A percentile compares a stretch with the other conserved stretches of the same genome.
Evolutionary conservation across 2,113 vertebrate genomes (phyloP).

Genomic region (Anoura caudifer): DNA sequence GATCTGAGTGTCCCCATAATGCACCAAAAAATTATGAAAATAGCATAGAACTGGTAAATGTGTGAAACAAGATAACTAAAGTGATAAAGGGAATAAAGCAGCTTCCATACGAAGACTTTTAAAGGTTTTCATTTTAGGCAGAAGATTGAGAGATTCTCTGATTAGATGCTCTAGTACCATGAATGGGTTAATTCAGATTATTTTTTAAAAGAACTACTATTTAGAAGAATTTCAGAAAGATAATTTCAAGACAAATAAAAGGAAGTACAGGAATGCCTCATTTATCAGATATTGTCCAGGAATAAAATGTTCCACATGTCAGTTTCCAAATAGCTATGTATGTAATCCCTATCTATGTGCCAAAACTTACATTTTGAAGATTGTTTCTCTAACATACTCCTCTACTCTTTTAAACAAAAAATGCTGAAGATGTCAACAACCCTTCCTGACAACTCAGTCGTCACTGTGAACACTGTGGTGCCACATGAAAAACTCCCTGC

Average conservation of each 20-base stretch:
- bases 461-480: not conserved
- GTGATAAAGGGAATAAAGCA: not conserved
- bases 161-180: not conserved
- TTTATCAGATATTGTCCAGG: not conserved
- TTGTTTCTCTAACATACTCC: not conserved
- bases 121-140: not conserved
- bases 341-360: not conserved
- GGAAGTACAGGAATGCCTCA: not conserved
- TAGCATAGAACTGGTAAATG: not conserved
- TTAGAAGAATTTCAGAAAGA: slow-evolving; percentile 41
- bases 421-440: not conserved
- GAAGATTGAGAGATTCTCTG: slow-evolving; percentile 1
- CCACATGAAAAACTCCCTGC: not conserved
- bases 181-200: not conserved
- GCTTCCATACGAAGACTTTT: not conserved
- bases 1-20: not conserved
- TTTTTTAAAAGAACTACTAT: slow-evolving; percentile 17
- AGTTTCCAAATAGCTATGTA: slow-evolving; percentile 22
- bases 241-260: slow-evolving; percentile 36
- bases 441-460: not conserved
- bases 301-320: not conserved
- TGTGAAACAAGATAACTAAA: not conserved
- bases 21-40: slow-evolving; percentile 10
- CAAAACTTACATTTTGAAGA: not conserved
- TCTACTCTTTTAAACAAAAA: not conserved